A percentile compares a stretch with the other conserved stretches of the same genome.
These are phyloP conservation scores for Petrolisthes manimaculis DNA, from an alignment of 2,888 invertebrate genomes.

Conservation along the genomic window DNA sequence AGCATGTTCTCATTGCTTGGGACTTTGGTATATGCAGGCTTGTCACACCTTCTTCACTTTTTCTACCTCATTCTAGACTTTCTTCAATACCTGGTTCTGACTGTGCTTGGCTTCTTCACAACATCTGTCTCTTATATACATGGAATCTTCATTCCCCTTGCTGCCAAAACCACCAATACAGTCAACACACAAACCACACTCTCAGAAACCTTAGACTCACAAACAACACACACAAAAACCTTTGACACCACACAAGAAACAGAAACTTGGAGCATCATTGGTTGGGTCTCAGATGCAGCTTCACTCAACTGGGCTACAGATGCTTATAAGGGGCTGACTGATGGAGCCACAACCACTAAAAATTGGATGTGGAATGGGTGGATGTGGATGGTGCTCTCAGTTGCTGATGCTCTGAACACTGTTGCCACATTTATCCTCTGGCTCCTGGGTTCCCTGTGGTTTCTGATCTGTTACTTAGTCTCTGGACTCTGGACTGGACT, in stretches of 20 bases:
- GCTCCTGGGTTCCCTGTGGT: slow-evolving; percentile 26
- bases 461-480: slow-evolving; percentile 26
- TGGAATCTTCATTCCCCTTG: slow-evolving; percentile 32
- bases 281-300: slow-evolving; percentile 32
- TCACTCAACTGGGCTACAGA: slow-evolving; percentile 28
- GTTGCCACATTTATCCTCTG: slow-evolving; percentile 23
- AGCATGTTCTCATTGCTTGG: slow-evolving; percentile 51
- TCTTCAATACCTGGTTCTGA: slow-evolving; percentile 31
- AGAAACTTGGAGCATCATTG: slow-evolving; percentile 29
- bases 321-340: slow-evolving; percentile 19
- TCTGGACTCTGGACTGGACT: slow-evolving; percentile 52
- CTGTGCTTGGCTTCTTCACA: slow-evolving; percentile 36
- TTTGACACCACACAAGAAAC: neutral
- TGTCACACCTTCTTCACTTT: slow-evolving; percentile 32
- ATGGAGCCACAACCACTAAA: slow-evolving; percentile 27
- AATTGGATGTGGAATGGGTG: slow-evolving; percentile 46
- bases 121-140: slow-evolving; percentile 42
- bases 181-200: neutral
- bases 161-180: slow-evolving; percentile 23
- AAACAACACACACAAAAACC: neutral
- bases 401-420: slow-evolving; percentile 36
- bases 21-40: slow-evolving; percentile 39
- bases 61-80: slow-evolving; percentile 33
- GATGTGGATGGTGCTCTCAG: slow-evolving; percentile 47
- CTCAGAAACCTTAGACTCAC: neutral